Percentiles rank a stretch among this genome's conserved stretches.
Conservation (phyloP, 2,113 vertebrate species). For the Scytalopus superciliaris region DNA sequence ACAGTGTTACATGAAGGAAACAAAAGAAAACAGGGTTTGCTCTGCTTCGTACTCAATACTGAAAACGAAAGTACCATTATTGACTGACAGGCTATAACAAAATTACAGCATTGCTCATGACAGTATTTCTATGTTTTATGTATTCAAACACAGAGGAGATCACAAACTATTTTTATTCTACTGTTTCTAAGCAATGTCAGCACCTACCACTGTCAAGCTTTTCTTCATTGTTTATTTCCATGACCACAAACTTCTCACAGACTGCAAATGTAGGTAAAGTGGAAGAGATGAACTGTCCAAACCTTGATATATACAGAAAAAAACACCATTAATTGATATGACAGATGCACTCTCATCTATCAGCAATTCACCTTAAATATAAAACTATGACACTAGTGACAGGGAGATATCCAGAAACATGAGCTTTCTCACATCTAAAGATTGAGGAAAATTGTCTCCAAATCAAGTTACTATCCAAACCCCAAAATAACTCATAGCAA, state of each 20-base stretch:
- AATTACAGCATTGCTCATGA: neutral
- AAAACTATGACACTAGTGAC: neutral
- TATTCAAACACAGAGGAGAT: neutral
- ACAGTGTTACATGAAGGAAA: neutral
- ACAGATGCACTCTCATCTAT: neutral
- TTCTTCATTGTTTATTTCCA: conserved; percentile 95
- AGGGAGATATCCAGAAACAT: neutral
- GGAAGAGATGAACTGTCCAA: conserved; percentile 96
- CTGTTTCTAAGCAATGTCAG: neutral
- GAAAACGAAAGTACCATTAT: neutral
- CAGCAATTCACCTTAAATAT: neutral
- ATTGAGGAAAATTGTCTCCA: neutral
- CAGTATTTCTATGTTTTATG: neutral
- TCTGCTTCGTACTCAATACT: neutral
- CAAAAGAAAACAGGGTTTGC: neutral
- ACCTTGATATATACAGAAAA: conserved; percentile 73
- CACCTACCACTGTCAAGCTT: conserved; percentile 89
- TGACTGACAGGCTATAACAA: neutral
- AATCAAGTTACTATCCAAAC: neutral
- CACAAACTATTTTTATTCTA: neutral
- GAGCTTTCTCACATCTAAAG: neutral
- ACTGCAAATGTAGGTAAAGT: conserved; percentile 96
- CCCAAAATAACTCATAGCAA: neutral
- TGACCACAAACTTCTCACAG: conserved; percentile 98
- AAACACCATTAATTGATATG: neutral